phyloP scores from a whole-genome alignment of 2,113 vertebrate species.

The Rhombomys opimus region DNA sequence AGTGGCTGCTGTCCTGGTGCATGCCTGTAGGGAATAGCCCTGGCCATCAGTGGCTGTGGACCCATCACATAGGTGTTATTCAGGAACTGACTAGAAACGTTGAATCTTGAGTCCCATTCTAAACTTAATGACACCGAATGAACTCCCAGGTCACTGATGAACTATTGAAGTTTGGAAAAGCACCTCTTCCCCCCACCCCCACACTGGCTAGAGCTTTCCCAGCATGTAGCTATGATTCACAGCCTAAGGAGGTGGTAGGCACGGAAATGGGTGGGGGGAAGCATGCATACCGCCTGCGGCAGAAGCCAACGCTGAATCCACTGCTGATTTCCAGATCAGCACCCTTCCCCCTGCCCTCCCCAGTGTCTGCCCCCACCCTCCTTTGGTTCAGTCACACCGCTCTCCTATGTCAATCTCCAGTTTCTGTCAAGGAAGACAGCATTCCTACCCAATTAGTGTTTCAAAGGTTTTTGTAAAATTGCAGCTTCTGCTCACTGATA shows the following conservation, averaged over 20 bases:
- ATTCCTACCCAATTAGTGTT: neutral
- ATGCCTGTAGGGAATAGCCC: neutral
- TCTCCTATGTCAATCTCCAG: neutral
- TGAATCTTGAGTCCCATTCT: neutral
- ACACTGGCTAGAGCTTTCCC: neutral
- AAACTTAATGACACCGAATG: neutral
- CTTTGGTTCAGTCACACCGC: neutral
- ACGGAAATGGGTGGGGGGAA: neutral
- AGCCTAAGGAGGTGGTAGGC: neutral
- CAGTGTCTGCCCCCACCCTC: neutral
- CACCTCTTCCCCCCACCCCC: accelerated
- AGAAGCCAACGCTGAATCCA: neutral
- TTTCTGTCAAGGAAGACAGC: neutral
- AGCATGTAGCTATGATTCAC: neutral
- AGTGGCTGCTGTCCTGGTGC: neutral
- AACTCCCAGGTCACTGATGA: neutral
- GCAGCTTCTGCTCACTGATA: conserved; percentile 9
- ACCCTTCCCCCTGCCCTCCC: neutral
- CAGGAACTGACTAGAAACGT: neutral
- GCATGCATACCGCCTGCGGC: neutral
- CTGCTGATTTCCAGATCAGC: neutral
- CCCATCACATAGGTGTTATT: no score
- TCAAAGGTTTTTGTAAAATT: conserved; percentile 1
- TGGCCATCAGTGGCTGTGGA: neutral
- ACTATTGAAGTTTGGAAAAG: neutral